Evolutionary conservation across 2,888 invertebrate species (phyloP), one percentile per base, ranked within the genome.

Genomic region (Hofmannophila pseudospretella): DNA sequence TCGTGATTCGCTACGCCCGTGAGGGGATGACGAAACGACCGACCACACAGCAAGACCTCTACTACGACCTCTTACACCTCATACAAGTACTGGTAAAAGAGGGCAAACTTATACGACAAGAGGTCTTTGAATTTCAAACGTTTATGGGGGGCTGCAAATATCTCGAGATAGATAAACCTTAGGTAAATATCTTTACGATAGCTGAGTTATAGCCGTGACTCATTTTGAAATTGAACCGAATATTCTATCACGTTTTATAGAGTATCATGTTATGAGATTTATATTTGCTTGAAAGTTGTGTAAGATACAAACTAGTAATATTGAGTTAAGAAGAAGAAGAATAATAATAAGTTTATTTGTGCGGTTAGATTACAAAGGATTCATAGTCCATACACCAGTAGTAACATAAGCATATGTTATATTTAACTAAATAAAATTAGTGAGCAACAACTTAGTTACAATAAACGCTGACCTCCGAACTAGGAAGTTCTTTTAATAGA

Each of bases 131-230:
- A 23, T 23, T n/a, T 23, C n/a, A 23, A n/a, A 23, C 30, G 25
- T 3, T 5, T 12, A 10, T 14, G 23, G 29, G 29, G 33, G 23
- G 33, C n/a, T 25, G 23, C 16, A 30, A 11, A 14, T 34, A 13
- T 20, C 9, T 26, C 8, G n/a, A 20, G 10, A 19, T 23, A 14
- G 26, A 33, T 38, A 38, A 38, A 38, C 30, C 16, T 13, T 23
- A 14, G n/a, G n/a, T n/a, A n/a, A n/a, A 38, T 34, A 32, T 34
- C 20, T 39, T 39, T 32, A 33, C 31, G 34, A 34, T 31, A 31
- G 25, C 22, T 31, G 39, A 22, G 22, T 32, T 34, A 34, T 34
- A 31, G 23, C 34, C 25, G 16, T 38, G 38, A 33, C 33, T 38
- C 38, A 38, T 29, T 38, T n/a, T 7, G 19, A 22, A 32, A 37